Percentiles rank a stretch among this genome's conserved stretches.
phyloP scores from a whole-genome alignment of 2,888 invertebrate genomes.

The Dryobotodes eremita region DNA sequence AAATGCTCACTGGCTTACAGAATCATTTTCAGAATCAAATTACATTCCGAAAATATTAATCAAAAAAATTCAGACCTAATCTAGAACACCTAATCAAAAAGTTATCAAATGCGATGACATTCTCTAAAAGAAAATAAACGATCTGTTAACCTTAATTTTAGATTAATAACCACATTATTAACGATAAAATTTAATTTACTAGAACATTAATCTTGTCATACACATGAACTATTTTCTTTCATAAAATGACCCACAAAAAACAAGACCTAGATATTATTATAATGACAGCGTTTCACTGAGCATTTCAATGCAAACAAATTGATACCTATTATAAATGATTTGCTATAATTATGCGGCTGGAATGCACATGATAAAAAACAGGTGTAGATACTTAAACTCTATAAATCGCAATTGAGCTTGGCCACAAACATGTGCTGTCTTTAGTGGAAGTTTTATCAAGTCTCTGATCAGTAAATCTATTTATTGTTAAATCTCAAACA shows the following conservation, averaged over 20 bases:
- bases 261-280: background rate
- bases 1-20: background rate
- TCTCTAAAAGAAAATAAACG: background rate
- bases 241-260: conserved; percentile 5
- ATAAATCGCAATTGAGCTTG: background rate
- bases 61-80: background rate
- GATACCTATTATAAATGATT: conserved; percentile 33
- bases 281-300: conserved; percentile 26
- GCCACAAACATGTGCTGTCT: background rate
- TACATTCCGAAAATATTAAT: background rate
- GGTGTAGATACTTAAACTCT: conserved; percentile 11
- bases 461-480: background rate
- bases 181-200: conserved; percentile 5
- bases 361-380: conserved; percentile 24
- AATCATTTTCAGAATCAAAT: conserved; percentile 13
- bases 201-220: conserved; percentile 23
- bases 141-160: conserved; percentile 11
- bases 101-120: conserved; percentile 39
- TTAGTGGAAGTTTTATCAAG: background rate
- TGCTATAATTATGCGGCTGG: conserved; percentile 24
- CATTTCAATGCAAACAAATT: conserved; percentile 18
- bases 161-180: conserved; percentile 23
- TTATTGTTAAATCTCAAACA: too few species aligned
- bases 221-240: conserved; percentile 2
- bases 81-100: background rate